A percentile compares a stretch with the other conserved stretches of the same genome.
These are phyloP conservation scores for Phalanger gymnotis DNA, from an alignment of 2,797 vertebrate genomes.

Conservation along the genomic window DNA sequence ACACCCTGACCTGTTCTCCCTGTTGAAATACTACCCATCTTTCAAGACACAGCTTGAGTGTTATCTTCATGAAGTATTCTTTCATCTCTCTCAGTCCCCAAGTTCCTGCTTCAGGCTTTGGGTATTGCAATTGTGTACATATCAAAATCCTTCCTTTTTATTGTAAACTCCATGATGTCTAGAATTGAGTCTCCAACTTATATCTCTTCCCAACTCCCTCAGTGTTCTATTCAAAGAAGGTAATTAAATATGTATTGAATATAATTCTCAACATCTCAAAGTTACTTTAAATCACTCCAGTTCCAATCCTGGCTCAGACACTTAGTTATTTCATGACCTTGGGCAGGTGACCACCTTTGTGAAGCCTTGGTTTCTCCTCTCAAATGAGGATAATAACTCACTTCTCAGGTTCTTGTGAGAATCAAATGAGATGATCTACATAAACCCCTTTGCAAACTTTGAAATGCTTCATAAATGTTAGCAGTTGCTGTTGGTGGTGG, in stretches of 20 bases:
- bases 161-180: background rate
- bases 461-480: background rate
- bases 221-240: background rate
- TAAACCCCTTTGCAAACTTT: background rate
- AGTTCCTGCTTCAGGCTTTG: background rate
- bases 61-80: background rate
- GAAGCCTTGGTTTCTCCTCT: background rate
- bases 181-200: background rate
- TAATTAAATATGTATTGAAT: background rate
- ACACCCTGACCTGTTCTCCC: background rate
- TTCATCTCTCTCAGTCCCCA: background rate
- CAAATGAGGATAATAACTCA: background rate
- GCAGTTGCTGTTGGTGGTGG: background rate
- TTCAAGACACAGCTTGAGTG: background rate
- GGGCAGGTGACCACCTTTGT: background rate
- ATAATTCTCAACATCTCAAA: background rate
- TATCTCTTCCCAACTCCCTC: background rate
- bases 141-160: background rate
- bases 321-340: background rate
- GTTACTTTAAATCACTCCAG: background rate
- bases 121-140: background rate
- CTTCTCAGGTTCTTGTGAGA: background rate
- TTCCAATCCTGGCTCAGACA: background rate
- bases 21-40: background rate
- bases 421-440: background rate